Evolutionary conservation across 2,888 invertebrate species (phyloP).

Genomic region (Tridacna crocea): DNA sequence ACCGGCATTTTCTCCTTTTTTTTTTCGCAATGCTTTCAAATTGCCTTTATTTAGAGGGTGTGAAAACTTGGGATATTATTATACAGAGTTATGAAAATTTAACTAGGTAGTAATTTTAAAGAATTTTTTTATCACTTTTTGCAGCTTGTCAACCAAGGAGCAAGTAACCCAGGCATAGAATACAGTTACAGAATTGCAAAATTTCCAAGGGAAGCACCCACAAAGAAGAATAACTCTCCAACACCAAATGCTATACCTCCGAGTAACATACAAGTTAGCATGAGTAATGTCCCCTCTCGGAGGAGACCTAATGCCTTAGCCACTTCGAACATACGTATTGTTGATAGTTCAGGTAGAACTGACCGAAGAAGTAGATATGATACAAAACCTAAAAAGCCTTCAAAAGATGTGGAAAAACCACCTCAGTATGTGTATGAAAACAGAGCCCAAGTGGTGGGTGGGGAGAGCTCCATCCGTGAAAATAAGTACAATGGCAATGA

Average conservation of each 20-base stretch:
- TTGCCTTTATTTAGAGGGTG: too few species aligned
- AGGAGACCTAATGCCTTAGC: constrained; percentile 9
- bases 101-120: too few species aligned
- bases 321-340: constrained; percentile 26
- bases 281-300: constrained; percentile 22
- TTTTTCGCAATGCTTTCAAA: too few species aligned
- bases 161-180: constrained; percentile 22
- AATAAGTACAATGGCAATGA: not conserved
- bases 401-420: not conserved
- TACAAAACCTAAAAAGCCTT: not conserved
- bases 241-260: not conserved
- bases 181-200: constrained; percentile 11
- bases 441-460: constrained; percentile 36
- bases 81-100: too few species aligned
- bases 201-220: not conserved
- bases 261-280: constrained; percentile 34
- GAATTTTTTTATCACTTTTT: not conserved
- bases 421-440: constrained; percentile 41
- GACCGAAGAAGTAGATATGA: not conserved
- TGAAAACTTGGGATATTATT: too few species aligned
- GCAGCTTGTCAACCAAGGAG: constrained; percentile 11
- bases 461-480: constrained; percentile 26
- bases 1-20: too few species aligned
- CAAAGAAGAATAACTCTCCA: not conserved
- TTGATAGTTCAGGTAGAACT: constrained; percentile 10